These are phyloP conservation scores for Drosophila algonquin DNA, from an alignment of 2,888 invertebrate species.

Conservation along the genomic window DNA sequence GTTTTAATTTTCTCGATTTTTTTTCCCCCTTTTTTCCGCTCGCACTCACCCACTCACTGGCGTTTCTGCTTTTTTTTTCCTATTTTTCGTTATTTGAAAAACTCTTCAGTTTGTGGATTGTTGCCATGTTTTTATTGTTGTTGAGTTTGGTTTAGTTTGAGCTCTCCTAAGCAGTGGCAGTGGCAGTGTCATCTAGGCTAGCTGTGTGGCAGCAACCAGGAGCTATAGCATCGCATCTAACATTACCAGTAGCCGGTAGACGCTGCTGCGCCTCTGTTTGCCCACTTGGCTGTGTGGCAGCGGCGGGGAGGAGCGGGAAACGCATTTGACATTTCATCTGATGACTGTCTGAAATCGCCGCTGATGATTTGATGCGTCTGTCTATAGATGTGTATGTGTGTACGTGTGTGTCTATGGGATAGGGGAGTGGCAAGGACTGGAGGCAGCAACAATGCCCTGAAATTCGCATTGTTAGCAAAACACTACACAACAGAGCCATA, in stretches of 20 bases:
- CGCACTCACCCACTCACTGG: slow-evolving; percentile 23
- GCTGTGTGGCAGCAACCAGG: slow-evolving; percentile 21
- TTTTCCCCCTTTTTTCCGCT: slow-evolving; percentile 47
- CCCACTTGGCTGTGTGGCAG: slow-evolving; percentile 36
- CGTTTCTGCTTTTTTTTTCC: slow-evolving; percentile 31
- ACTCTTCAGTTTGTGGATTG: slow-evolving; percentile 84
- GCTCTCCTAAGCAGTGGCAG: slow-evolving; percentile 59
- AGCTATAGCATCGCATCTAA: slow-evolving; percentile 11
- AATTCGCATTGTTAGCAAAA: slow-evolving; percentile 81
- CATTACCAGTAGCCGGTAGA: slow-evolving; percentile 54
- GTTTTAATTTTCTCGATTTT: slow-evolving; percentile 82
- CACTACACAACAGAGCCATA: slow-evolving; percentile 60
- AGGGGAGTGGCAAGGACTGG: slow-evolving; percentile 29
- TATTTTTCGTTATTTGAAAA: slow-evolving; percentile 83
- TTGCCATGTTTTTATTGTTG: slow-evolving; percentile 81
- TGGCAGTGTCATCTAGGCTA: slow-evolving; percentile 8
- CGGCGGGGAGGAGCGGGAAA: not conserved
- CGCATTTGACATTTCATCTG: slow-evolving; percentile 80
- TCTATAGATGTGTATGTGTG: slow-evolving; percentile 43
- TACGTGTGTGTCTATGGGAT: too few species aligned
- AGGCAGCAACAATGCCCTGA: slow-evolving; percentile 69
- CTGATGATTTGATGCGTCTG: slow-evolving; percentile 72
- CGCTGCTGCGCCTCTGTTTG: slow-evolving; percentile 22
- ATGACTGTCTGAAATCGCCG: slow-evolving; percentile 66
- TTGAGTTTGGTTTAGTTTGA: slow-evolving; percentile 80